Evolutionary conservation across 2,113 vertebrate genomes (phyloP).

Genomic region (Microtus pennsylvanicus): DNA sequence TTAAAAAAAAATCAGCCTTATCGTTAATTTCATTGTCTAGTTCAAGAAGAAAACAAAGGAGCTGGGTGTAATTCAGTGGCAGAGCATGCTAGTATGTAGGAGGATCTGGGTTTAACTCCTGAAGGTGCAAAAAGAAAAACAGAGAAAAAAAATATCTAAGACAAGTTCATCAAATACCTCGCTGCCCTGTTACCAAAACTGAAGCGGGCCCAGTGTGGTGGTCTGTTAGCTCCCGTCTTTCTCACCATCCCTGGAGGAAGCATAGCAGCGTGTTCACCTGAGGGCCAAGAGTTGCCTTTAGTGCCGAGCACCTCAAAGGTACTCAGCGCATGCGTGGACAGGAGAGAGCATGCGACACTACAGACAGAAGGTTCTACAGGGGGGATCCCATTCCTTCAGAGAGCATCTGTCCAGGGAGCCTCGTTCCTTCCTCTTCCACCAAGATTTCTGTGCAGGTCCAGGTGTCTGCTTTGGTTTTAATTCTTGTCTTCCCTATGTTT

Average conservation of each 20-base stretch:
- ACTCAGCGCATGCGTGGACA: not conserved
- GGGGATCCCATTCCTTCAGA: not conserved
- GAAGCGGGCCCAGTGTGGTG: not conserved
- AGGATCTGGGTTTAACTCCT: not conserved
- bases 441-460: not conserved
- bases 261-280: not conserved
- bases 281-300: not conserved
- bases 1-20: not conserved
- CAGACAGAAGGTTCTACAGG: not conserved
- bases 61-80: not conserved
- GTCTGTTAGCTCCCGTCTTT: not conserved
- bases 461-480: not conserved
- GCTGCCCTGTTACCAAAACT: constrained; percentile 10
- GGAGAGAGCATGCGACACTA: not conserved
- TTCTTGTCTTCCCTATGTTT: not conserved
- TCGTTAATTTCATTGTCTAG: constrained; percentile 28
- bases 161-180: not conserved
- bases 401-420: not conserved
- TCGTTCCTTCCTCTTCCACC: not conserved
- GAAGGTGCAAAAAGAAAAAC: not conserved
- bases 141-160: not conserved
- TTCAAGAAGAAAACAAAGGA: constrained; percentile 20
- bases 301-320: not conserved
- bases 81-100: not conserved
- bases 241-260: not conserved